Base-by-base conservation (phyloP, 2,797 vertebrate species). In the Telmatherina bonti region DNA sequence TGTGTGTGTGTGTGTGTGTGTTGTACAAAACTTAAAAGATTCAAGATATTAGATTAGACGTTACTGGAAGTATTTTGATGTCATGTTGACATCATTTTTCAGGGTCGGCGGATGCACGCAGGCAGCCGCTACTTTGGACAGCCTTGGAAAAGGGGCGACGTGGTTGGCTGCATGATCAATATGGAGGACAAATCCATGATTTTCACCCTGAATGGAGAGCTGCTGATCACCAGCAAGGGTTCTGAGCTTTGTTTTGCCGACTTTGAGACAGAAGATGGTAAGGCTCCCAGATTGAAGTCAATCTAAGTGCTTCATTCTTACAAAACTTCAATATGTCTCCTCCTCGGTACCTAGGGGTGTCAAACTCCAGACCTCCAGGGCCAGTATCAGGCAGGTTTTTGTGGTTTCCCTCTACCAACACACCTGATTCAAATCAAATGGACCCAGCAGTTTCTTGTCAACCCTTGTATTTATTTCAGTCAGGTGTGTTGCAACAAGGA, bases 101-200 rank as follows among this genome's bases (percentile, higher is more conserved):
- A 99, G 98, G 98, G 96, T 54, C 97, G 97, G 18, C 96, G 97
- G 12, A 95, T 98, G 94, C 96, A 99, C 70, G 95, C 94, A 82
- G 97, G 98, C 13, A 96, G 96, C 75, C 95, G 96, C 65, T 98
- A 96, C 90, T 99, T 99, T 76, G 98, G 97, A 54, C 94, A 95
- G 26, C 95, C 94, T 1, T 99, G 98, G 98, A 96, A 95, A 76
- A 93, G 93, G 38, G 97, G 98, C n/a, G 98, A 99, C 0, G 97
- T 99, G 59, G 98, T 99, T 29, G 98, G 98, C 58, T 99, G 97
- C 81, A 97, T 99, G 97, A 99, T 99, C 86, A 97, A 98, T 85
- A 93, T 99, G 94, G 96, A 98, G 85, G 98, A 99, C 82, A 97
- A 98, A 77, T 98, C 97, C 15, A 99, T 99, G 94, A 97, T 98